phyloP scores from a whole-genome alignment of 2,888 invertebrate species.

The Drosophila quinaria region DNA sequence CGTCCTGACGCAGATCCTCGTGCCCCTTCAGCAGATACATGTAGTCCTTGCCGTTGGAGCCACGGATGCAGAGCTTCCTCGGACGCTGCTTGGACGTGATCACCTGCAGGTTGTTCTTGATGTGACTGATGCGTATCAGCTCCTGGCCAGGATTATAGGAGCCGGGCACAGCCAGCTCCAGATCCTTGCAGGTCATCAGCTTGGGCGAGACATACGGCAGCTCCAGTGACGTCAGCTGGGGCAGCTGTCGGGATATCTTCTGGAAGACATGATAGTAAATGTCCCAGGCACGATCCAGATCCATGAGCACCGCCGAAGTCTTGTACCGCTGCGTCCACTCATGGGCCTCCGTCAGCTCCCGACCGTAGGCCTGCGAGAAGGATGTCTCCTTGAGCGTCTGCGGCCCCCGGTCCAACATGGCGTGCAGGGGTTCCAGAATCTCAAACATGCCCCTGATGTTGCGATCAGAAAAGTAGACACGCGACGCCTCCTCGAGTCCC shows the following conservation, averaged over 20 bases:
- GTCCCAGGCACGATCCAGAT: constrained; percentile 99
- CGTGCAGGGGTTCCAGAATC: constrained; percentile 97
- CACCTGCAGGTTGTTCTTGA: constrained; percentile 96
- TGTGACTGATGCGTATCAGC: constrained; percentile 94
- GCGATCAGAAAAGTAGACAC: constrained; percentile 97
- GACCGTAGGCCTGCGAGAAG: constrained; percentile 97
- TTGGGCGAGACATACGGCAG: constrained; percentile 98
- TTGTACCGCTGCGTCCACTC: constrained; percentile 98
- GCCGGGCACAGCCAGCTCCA: constrained; percentile 98
- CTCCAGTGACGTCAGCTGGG: constrained; percentile 95
- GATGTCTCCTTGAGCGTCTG: constrained; percentile 98
- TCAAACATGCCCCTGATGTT: constrained; percentile 99
- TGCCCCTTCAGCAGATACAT: constrained; percentile 99
- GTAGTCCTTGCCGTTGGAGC: constrained; percentile 99
- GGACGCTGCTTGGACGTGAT: constrained; percentile 99
- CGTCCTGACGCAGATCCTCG: constrained; percentile 99
- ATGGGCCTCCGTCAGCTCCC: constrained; percentile 96
- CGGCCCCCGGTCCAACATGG: constrained; percentile 96
- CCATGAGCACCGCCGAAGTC: constrained; percentile 93
- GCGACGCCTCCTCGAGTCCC: constrained; percentile 96
- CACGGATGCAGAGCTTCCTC: constrained; percentile 95
- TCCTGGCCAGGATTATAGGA: constrained; percentile 97
- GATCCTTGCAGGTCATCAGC: constrained; percentile 93
- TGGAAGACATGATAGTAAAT: constrained; percentile 99
- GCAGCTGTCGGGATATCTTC: constrained; percentile 97